phyloP scores from a whole-genome alignment of 2,113 vertebrate genomes.

The Sylvilagus bachmani region DNA sequence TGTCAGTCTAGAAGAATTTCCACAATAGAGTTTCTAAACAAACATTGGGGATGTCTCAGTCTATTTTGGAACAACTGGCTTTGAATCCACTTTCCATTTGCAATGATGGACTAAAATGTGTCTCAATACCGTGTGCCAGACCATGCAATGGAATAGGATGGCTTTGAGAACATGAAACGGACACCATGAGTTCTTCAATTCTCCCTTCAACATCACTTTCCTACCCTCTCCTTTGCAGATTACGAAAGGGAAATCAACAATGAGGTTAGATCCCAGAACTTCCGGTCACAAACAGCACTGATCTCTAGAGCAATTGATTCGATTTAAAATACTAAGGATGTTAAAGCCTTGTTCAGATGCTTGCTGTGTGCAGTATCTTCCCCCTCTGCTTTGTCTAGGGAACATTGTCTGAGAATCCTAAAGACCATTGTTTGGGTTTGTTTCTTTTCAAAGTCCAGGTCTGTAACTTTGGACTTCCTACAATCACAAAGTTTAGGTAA shows the following conservation, averaged over 20 bases:
- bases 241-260: slow-evolving; percentile 46
- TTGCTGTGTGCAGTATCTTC: slow-evolving; percentile 61
- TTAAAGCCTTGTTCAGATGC: neutral
- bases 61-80: slow-evolving; percentile 71
- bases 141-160: neutral
- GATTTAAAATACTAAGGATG: neutral
- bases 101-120: slow-evolving; percentile 61
- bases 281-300: neutral
- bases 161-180: neutral
- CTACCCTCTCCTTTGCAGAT: slow-evolving; percentile 16
- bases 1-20: slow-evolving; percentile 22
- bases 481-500: slow-evolving; percentile 29
- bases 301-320: neutral
- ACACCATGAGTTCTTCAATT: neutral
- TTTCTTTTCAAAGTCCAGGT: neutral
- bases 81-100: slow-evolving; percentile 56
- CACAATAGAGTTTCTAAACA: slow-evolving; percentile 3
- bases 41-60: slow-evolving; percentile 22
- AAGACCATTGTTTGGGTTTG: neutral
- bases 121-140: slow-evolving; percentile 48
- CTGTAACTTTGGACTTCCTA: slow-evolving; percentile 46
- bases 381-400: neutral
- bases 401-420: slow-evolving; percentile 39
- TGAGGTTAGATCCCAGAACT: neutral
- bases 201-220: neutral